Conservation (phyloP, 2,888 invertebrate species). For the Nemoura dubitans region DNA sequence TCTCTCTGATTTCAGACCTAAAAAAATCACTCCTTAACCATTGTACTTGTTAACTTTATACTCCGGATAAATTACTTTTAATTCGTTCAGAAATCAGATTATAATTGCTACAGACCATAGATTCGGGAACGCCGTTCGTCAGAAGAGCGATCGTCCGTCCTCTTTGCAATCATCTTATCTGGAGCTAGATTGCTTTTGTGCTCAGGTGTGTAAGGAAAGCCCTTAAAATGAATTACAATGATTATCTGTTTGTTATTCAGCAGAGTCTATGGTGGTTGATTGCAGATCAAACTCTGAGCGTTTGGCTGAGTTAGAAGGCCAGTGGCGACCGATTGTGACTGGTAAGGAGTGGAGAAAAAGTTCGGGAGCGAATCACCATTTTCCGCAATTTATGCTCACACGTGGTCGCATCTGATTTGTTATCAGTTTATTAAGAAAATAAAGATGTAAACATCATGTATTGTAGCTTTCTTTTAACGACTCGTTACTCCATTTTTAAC, state of each 20-base stretch:
- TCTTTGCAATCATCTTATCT: background rate
- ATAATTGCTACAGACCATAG: background rate
- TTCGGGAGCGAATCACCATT: no score
- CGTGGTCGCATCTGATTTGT: no score
- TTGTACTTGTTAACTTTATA: conserved; percentile 1
- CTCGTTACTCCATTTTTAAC: no score
- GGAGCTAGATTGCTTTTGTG: background rate
- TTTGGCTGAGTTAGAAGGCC: background rate
- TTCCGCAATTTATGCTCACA: no score
- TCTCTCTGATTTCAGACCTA: background rate
- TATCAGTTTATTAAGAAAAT: no score
- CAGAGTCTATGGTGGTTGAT: background rate
- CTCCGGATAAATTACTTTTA: conserved; percentile 7
- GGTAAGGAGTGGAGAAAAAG: background rate
- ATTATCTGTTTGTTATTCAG: conserved; percentile 27
- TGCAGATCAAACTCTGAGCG: background rate
- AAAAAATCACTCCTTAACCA: background rate
- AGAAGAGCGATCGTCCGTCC: background rate
- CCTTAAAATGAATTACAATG: conserved; percentile 25
- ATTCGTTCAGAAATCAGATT: conserved; percentile 12
- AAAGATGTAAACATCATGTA: no score
- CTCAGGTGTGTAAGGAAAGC: conserved; percentile 17
- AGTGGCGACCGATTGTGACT: background rate
- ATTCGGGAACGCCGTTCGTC: background rate
- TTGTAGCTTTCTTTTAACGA: no score